Evolutionary conservation across 2,888 invertebrate genomes (phyloP), one percentile per base, ranked within the genome.

Genomic region (Caradrina clavipalpis): DNA sequence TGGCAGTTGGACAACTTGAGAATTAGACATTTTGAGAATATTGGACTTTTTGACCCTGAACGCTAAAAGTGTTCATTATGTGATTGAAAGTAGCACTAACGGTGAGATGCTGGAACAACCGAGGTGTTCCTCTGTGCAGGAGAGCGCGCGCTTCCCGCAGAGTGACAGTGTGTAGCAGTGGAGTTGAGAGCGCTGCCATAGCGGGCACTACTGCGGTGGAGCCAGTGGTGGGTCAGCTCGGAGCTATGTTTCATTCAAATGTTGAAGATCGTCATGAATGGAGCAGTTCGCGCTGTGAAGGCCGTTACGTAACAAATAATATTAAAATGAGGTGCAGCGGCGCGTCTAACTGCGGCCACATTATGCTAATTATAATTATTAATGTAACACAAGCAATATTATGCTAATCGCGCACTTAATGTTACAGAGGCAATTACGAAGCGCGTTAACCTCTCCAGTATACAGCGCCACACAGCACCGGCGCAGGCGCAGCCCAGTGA

Each of bases 361-460:
- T 81, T 86, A 88, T 87, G 87, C 79, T 86, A 87, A 88, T 88
- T 67, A 76, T 69, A 70, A 74, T 74, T 84, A 85, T 83, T 84
- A 87, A 86, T 81, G 77, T 80, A 72, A 80, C 77, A 76, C 61
- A 80, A 75, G 71, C 67, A 61, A 76, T 81, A 82, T 81, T 87
- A 88, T 88, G 87, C 79, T 86, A 88, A 88, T 87, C 64, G 73
- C 67, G 59, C 61, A 81, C 78, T 83, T 87, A 87, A 84, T 71
- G 53, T 66, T 68, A 73, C 61, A 85, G 77, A 72, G 76, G 80
- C 84, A 84, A 87, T 86, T 87, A 87, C 84, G 79, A 75, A 87
- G 77, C 82, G 77, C 87, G 81, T 81, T 81, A 65, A 81, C 83
- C 83, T 69, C 69, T 19, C 19, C 39, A 47, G 49, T 35, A 19